Evolutionary conservation across 2,888 invertebrate genomes (phyloP).

Genomic region (Brachypterus glaber): DNA sequence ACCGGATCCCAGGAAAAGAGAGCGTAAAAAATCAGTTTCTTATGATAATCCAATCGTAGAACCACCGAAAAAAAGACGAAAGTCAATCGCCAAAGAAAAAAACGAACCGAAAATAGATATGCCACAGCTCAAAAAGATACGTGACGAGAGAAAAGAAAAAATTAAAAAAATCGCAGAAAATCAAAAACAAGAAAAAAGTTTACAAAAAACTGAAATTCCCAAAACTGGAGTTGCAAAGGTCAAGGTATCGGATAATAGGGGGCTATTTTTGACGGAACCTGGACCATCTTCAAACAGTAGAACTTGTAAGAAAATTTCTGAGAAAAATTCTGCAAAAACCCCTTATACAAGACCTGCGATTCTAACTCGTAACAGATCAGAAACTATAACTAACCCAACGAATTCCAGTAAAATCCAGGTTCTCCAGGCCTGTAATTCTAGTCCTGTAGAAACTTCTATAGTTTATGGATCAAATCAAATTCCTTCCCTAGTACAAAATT

Average conservation of each 20-base stretch:
- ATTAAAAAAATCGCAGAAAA: conserved; percentile 3
- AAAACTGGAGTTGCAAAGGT: conserved; percentile 24
- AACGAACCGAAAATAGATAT: conserved; percentile 4
- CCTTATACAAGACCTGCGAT: too few relatives aligned
- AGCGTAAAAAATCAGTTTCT: neutral
- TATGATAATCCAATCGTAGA: neutral
- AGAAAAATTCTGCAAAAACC: too few relatives aligned
- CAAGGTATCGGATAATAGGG: conserved; percentile 25
- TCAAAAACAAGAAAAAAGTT: neutral
- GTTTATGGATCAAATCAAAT: too few relatives aligned
- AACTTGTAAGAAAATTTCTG: too few relatives aligned
- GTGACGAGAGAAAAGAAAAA: conserved; percentile 10
- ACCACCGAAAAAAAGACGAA: neutral
- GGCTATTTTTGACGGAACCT: conserved; percentile 18
- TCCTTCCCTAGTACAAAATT: too few relatives aligned
- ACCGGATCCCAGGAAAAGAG: conserved; percentile 1
- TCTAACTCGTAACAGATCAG: too few relatives aligned
- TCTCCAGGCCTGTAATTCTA: too few relatives aligned
- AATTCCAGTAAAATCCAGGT: too few relatives aligned
- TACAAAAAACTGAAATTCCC: too few relatives aligned
- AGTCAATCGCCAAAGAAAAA: neutral
- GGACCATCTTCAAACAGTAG: too few relatives aligned
- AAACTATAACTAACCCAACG: too few relatives aligned
- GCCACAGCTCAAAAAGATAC: conserved; percentile 5
- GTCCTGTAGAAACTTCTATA: too few relatives aligned